Conservation (phyloP, 2,888 invertebrate species). For the Drosophila monieri region DNA sequence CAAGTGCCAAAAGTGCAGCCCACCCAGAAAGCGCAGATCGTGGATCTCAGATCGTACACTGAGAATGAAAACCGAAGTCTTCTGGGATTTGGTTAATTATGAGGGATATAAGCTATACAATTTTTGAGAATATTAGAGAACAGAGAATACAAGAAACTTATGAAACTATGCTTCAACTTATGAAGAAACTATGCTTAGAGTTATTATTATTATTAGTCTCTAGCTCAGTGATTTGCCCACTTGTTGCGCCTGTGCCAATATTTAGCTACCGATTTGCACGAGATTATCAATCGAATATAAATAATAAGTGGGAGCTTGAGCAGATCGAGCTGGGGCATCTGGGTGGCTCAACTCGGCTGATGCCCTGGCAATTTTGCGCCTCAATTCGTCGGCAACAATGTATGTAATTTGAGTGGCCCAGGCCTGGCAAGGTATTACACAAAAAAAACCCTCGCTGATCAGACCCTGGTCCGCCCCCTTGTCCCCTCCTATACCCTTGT, state of each 20-base stretch:
- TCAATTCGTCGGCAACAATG: slow-evolving; percentile 63
- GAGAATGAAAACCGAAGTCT: background rate
- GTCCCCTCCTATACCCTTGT: slow-evolving; percentile 27
- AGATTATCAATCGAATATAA: slow-evolving; percentile 78
- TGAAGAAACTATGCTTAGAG: background rate
- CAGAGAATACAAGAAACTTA: no score
- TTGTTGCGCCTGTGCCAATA: slow-evolving; percentile 73
- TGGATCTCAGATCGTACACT: slow-evolving; percentile 10
- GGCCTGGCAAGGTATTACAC: slow-evolving; percentile 30
- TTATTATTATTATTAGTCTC: background rate
- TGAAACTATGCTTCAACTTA: no score
- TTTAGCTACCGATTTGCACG: slow-evolving; percentile 74
- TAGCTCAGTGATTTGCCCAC: slow-evolving; percentile 51
- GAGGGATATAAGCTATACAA: background rate
- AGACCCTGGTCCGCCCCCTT: slow-evolving; percentile 4
- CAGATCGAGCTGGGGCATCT: slow-evolving; percentile 35
- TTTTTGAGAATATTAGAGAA: no score
- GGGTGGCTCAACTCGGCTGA: slow-evolving; percentile 55
- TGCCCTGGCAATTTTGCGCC: slow-evolving; percentile 65
- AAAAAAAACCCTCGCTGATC: slow-evolving; percentile 35
- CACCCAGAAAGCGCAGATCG: slow-evolving; percentile 30
- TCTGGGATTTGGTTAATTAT: background rate
- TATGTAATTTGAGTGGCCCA: slow-evolving; percentile 71
- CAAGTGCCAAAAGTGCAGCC: slow-evolving; percentile 65
- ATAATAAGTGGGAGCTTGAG: slow-evolving; percentile 62